A percentile compares a stretch with the other conserved stretches of the same genome.
phyloP scores from a whole-genome alignment of 1,140 invertebrate genomes.

The Ips nitidus region DNA sequence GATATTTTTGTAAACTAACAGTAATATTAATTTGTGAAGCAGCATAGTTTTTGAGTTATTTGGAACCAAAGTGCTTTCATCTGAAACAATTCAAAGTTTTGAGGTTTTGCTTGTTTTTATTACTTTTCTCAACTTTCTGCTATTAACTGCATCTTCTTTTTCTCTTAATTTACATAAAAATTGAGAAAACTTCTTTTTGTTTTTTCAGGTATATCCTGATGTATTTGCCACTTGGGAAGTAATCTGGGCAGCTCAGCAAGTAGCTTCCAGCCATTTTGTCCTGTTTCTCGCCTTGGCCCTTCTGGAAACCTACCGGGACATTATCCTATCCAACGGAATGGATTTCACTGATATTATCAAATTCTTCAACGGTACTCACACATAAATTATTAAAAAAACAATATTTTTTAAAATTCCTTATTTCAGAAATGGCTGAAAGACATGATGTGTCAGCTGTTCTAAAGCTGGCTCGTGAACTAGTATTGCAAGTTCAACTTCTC shows the following conservation, averaged over 20 bases:
- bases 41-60: too few species aligned
- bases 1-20: neutral
- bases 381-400: slow-evolving; percentile 5
- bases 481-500: slow-evolving; percentile 83
- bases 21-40: neutral
- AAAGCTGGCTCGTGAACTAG: slow-evolving; percentile 77
- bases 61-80: too few species aligned
- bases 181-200: neutral
- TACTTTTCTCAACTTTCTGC: neutral
- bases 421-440: slow-evolving; percentile 90
- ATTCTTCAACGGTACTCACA: slow-evolving; percentile 87
- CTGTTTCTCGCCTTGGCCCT: slow-evolving; percentile 90
- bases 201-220: slow-evolving; percentile 69
- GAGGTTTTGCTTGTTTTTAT: neutral
- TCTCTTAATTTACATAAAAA: neutral
- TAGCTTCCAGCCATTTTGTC: slow-evolving; percentile 86
- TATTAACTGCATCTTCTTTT: neutral
- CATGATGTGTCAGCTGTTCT: slow-evolving; percentile 85
- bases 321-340: slow-evolving; percentile 93
- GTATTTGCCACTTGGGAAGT: slow-evolving; percentile 93
- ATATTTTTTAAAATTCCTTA: neutral
- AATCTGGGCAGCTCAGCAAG: slow-evolving; percentile 90
- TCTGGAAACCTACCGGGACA: slow-evolving; percentile 89
- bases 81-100: too few species aligned
- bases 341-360: slow-evolving; percentile 98